These are phyloP conservation scores for Taeniopygia guttata DNA, from an alignment of 2,797 vertebrate genomes.

Conservation along the genomic window DNA sequence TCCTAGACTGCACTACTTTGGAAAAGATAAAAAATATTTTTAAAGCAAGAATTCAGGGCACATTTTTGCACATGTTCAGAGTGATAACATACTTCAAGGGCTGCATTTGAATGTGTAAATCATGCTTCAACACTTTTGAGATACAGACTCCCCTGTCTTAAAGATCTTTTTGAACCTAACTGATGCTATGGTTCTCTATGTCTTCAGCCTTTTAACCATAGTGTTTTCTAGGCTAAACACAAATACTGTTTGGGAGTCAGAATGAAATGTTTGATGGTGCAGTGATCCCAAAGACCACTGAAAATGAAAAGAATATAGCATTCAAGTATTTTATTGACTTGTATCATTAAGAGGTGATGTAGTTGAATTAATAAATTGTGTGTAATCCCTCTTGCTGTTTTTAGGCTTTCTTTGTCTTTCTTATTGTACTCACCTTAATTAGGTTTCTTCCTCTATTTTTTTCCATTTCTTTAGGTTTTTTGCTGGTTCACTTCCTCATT, in stretches of 20 bases:
- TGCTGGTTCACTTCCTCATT: neutral
- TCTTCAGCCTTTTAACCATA: neutral
- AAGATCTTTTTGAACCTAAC: neutral
- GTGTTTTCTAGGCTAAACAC: neutral
- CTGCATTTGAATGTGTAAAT: neutral
- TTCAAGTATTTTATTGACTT: neutral
- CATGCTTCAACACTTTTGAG: neutral
- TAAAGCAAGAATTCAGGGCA: neutral
- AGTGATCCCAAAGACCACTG: neutral
- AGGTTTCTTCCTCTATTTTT: neutral
- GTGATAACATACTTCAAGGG: neutral
- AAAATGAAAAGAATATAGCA: neutral
- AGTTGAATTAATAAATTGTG: neutral
- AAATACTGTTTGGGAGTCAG: neutral
- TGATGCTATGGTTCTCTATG: neutral
- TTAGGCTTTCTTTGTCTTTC: neutral
- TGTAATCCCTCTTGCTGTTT: neutral
- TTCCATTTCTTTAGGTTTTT: neutral
- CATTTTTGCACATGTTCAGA: neutral
- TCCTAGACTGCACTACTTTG: neutral
- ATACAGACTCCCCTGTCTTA: neutral
- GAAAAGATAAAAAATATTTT: neutral
- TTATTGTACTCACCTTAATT: neutral
- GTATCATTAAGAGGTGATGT: neutral
- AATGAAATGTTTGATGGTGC: neutral